These are phyloP conservation scores for Stegostoma tigrinum DNA, from an alignment of 2,113 vertebrate species.

Conservation along the genomic window DNA sequence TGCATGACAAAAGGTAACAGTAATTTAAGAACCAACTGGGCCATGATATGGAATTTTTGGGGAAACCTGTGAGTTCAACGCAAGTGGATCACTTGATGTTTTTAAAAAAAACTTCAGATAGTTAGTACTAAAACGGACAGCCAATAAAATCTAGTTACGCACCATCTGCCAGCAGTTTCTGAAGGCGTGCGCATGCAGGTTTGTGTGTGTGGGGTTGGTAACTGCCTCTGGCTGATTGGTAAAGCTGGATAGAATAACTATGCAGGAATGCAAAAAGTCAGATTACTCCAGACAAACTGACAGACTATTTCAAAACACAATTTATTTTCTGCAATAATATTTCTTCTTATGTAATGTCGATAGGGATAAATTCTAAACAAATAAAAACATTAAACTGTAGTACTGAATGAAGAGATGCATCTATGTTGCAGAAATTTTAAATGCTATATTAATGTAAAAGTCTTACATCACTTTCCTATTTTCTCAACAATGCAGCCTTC, in stretches of 20 bases:
- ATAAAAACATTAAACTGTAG: slow-evolving; percentile 12
- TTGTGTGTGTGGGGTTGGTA: background rate
- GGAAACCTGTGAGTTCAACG: background rate
- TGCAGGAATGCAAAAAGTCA: background rate
- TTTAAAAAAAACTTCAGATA: background rate
- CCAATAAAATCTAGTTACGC: background rate
- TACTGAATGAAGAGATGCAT: background rate
- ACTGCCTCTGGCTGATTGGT: background rate
- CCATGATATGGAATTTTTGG: background rate
- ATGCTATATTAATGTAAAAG: background rate
- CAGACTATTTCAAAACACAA: slow-evolving; percentile 6
- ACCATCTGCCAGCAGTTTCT: background rate
- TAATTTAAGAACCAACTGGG: background rate
- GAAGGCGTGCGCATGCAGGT: background rate
- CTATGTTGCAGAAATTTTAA: background rate
- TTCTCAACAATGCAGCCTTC: background rate
- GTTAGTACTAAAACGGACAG: slow-evolving; percentile 8
- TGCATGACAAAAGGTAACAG: background rate
- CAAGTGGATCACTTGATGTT: background rate
- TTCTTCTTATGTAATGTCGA: background rate
- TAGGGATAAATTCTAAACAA: background rate
- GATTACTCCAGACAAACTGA: background rate
- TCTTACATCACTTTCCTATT: background rate
- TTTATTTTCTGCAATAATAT: background rate
- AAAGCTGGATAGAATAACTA: background rate